Base-by-base conservation (phyloP, 2,113 vertebrate species). In the Scophthalmus maximus region DNA sequence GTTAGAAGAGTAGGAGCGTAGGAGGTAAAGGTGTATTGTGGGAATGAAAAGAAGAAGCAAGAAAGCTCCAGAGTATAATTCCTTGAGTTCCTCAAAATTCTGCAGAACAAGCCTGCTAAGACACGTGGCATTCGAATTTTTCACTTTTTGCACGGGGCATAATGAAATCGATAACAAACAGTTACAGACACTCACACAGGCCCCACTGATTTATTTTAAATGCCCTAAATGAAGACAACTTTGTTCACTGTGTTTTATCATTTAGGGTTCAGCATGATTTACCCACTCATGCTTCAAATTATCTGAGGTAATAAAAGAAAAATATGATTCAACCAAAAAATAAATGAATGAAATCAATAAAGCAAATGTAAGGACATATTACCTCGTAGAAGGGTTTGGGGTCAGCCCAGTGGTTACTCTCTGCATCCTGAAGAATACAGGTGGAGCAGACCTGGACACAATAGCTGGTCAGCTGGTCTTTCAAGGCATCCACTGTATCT, bases 371-470 rank as follows among this genome's bases (percentile, higher is more conserved):
- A 58, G 1, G 7, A 52, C 11, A 71, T 23, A 76, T 78, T 83
- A 92, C 97, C 97, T 98, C 97, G 51, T 97, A 96, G 94, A 99
- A 98, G 64, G 95, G 94, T 91, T 96, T 97, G 85, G 73, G 92
- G 91, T 98, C 96, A 59, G 94, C 92, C 97, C 97, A 98, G 87
- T 95, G 91, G 91, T 98, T 96, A 92, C 96, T 96, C 86, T 99
- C 96, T 22, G 95, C 94, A 59, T 98, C 97, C 77, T 97, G 96
- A 67, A 99, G 93, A 92, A 98, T 93, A 88, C 95, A 95, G 81
- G 94, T 94, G 87, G 93, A 90, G 88, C 96, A 98, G 84, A 96
- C 89, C 82, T 94, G 94, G 89, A 95, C 6, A 86, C 95, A 96
- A 93, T 99, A 97, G 92, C 93, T 88, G 0, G 87, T 95, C 91